A percentile compares a stretch with the other conserved stretches of the same genome.
Evolutionary conservation across 2,797 vertebrate genomes (phyloP).

Genomic region (Nyctibius grandis): DNA sequence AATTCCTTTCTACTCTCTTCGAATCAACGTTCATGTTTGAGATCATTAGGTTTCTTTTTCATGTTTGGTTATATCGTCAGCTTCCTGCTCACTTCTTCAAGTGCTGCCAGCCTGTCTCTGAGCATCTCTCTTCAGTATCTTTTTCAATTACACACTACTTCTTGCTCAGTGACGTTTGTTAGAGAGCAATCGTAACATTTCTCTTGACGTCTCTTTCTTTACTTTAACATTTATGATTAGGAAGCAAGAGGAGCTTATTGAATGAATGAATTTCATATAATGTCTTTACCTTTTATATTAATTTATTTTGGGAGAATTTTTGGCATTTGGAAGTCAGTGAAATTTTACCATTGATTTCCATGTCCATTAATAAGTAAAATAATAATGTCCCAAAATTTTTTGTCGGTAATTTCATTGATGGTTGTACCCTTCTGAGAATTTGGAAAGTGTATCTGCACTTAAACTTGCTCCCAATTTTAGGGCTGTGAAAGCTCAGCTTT

Average conservation of each 20-base stretch:
- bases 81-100: not conserved
- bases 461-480: not conserved
- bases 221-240: not conserved
- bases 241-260: not conserved
- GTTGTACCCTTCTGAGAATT: not conserved
- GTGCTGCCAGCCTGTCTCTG: not conserved
- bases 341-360: not conserved
- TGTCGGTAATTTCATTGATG: not conserved
- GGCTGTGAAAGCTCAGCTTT: not conserved
- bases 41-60: not conserved
- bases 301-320: not conserved
- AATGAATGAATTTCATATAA: not conserved
- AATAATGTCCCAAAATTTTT: not conserved
- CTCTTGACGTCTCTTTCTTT: not conserved
- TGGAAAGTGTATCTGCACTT: not conserved
- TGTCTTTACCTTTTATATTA: not conserved
- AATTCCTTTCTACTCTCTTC: not conserved
- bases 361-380: not conserved
- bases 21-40: not conserved
- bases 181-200: not conserved
- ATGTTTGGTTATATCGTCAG: not conserved
- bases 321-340: not conserved
- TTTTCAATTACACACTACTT: not conserved
- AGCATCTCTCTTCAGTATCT: not conserved
- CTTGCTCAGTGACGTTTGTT: not conserved